phyloP scores from a whole-genome alignment of 2,888 invertebrate species.

The Physocephala rufipes region DNA sequence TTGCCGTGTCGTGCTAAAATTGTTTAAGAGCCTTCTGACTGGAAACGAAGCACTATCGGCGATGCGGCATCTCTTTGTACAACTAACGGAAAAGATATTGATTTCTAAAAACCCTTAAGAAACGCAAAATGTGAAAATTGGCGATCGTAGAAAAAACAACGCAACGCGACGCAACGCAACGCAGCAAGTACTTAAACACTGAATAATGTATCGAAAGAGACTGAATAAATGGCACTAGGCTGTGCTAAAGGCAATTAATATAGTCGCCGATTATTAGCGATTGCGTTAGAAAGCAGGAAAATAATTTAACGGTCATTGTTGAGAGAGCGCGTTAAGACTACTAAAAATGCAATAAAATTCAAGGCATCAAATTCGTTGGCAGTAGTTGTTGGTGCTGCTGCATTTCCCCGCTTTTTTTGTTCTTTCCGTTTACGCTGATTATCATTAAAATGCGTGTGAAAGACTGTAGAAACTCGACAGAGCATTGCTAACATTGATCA shows the following conservation, averaged over 20 bases:
- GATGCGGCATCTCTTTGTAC: constrained; percentile 1
- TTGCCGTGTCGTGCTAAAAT: too few relatives aligned
- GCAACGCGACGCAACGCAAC: neutral
- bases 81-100: neutral
- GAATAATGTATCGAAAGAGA: too few relatives aligned
- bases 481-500: too few relatives aligned
- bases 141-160: neutral
- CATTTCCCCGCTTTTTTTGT: neutral
- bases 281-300: too few relatives aligned
- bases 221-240: too few relatives aligned
- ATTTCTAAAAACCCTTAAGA: neutral
- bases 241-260: too few relatives aligned
- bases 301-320: constrained; percentile 13
- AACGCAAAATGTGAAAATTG: neutral
- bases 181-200: too few relatives aligned
- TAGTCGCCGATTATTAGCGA: neutral
- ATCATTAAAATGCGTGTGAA: too few relatives aligned
- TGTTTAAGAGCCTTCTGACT: neutral
- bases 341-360: constrained; percentile 5
- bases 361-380: neutral
- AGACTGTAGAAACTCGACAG: too few relatives aligned
- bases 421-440: too few relatives aligned
- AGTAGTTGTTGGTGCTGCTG: neutral
- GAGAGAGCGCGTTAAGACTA: constrained; percentile 2
- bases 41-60: neutral